Evolutionary conservation across 2,888 invertebrate species (phyloP), one percentile per base, ranked within the genome.

Genomic region (Hipparchia sbordonii): DNA sequence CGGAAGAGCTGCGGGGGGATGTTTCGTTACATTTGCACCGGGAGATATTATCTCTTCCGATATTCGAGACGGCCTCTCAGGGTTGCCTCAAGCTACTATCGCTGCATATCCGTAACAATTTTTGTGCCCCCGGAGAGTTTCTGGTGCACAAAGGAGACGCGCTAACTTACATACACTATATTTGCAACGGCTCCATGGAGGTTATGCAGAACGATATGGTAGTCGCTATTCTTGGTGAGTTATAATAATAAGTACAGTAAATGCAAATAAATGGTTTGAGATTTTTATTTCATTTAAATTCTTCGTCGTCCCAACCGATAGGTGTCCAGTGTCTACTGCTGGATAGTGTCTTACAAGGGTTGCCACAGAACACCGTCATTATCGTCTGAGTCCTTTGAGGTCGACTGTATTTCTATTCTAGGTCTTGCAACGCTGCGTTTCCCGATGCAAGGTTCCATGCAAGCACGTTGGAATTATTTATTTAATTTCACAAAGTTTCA

Each of bases 141-240:
- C 95, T 99, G 65, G 97, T 98, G 61, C 98, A 98, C 91, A 97
- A 97, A 92, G 98, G 98, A 59, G 99, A 99, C 84, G 98, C 98
- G 6, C 95, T 99, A 48, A 97, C 97, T 75, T 98, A 98, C 86
- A 97, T 99, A 82, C 98, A 98, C 91, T 98, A 98, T 89, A 96
- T 99, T 78, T 98, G 98, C 93, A 98, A 98, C 85, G 99, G 99
- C 6, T 98, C 98, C 48, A 98, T 99, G 98, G 99, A 99, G 92
- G 98, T 99, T 62, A 97, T 99, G 83, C 98, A 98, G 88, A 97
- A 98, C 83, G 97, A 97, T 77, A 98, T 98, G 98, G 99, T 99
- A 70, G 98, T 99, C 33, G 99, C 99, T 73, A 99, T 99, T 82
- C 94, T 99, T 79, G 99, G 99, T 98, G 92, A 95, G 95, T 90